Conservation (phyloP, 2,888 invertebrate genomes). For the Phyllotreta cruciferae region DNA sequence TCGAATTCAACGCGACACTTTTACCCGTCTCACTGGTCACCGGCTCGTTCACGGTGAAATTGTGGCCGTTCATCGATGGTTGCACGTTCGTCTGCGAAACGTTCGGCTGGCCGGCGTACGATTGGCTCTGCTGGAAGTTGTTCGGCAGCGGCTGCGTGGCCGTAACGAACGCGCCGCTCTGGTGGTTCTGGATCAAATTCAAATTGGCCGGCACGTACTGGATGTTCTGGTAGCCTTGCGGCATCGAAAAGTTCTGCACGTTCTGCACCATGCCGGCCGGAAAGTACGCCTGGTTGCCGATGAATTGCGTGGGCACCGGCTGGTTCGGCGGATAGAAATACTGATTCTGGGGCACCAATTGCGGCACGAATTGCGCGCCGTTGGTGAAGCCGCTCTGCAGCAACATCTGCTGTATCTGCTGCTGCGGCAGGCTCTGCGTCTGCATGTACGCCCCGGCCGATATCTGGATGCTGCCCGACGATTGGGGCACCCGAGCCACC, state of each 20-base stretch:
- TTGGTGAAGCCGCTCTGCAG: conserved; percentile 56
- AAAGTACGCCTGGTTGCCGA: conserved; percentile 53
- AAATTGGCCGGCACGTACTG: conserved; percentile 57
- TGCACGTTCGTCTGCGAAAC: conserved; percentile 49
- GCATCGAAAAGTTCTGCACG: conserved; percentile 48
- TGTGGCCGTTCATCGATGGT: conserved; percentile 57
- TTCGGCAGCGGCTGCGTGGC: conserved; percentile 54
- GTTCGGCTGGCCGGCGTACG: conserved; percentile 54
- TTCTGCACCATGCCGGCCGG: conserved; percentile 51
- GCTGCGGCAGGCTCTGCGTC: conserved; percentile 61
- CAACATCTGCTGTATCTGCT: conserved; percentile 60
- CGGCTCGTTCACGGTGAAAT: conserved; percentile 48
- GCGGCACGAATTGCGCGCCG: conserved; percentile 54
- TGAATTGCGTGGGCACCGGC: conserved; percentile 55
- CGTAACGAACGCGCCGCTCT: conserved; percentile 57
- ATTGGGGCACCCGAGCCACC: conserved; percentile 48
- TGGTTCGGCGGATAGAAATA: conserved; percentile 40
- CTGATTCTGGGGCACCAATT: conserved; percentile 38
- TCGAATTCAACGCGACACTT: conserved; percentile 52
- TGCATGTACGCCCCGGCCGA: conserved; percentile 54
- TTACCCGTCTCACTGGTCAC: conserved; percentile 54
- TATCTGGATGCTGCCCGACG: conserved; percentile 51
- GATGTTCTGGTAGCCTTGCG: conserved; percentile 53
- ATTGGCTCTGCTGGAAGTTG: conserved; percentile 58
- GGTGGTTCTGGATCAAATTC: conserved; percentile 53